Evolutionary conservation across 1,140 invertebrate species (phyloP), one percentile per base, ranked within the genome.

Genomic region (Drosophila burlai): DNA sequence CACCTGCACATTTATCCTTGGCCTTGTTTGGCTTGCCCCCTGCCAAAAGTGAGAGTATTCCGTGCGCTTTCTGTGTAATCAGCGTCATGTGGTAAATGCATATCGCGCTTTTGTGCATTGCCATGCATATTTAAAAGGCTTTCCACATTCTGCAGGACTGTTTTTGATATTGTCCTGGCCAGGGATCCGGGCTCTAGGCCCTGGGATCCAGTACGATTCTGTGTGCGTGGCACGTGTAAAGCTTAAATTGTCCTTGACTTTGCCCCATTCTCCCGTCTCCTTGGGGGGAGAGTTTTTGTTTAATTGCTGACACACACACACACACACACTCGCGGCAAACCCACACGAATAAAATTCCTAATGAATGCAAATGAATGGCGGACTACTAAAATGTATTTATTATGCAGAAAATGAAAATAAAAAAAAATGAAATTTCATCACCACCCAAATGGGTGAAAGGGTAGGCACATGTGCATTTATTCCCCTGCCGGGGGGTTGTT

Each of bases 361-460:
- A 87, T 87, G 84, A 87, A 87, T 89, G 84, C 77, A 87, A 87
- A 87, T 89, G 84, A 87, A 87, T 89, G 80, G 82, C 82, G 76
- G 75, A 63, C 58, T 80, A 89, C 83, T 75, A 59, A 80, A 68
- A 89, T 78, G 61, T 87, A 87, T 87, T 89, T 87, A 83, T 83
- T 89, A 89, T 89, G 84, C 84, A 47, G 16, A 45, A 85, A 81
- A 84, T 45, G 8, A 79, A 29, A 26, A 26, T 24, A 24, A 29
- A 29, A 73, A 50, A 58, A 54, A 34, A 54, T 67, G 47, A 72
- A 77, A 60, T 89, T 80, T 67, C 65, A 83, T 83, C 69, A 64
- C 76, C 67, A 58, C 21, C 46, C 46, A n/a, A 58, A 52, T 67
- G 63, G 46, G 26, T 62, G 42, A 57, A 57, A 64, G 50, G 54